phyloP scores from a whole-genome alignment of 2,888 invertebrate species.

The Dichetophora obliterata region DNA sequence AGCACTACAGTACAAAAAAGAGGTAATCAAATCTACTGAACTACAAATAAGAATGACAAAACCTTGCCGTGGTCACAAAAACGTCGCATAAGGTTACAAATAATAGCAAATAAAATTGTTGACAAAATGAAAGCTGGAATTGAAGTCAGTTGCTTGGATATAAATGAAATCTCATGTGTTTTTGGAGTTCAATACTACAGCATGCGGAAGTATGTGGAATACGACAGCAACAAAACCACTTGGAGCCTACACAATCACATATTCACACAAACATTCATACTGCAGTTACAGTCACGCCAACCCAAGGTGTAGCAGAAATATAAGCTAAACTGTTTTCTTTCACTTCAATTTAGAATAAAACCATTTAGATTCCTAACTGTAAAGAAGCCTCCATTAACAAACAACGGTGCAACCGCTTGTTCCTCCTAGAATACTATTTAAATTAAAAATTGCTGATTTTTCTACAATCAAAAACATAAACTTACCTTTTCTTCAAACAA shows the following conservation, averaged over 20 bases:
- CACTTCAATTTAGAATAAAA: not conserved
- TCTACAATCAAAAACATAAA: not conserved
- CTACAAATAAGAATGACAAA: not conserved
- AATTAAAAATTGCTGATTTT: not conserved
- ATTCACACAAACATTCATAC: not conserved
- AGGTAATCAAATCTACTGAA: slow-evolving; percentile 11
- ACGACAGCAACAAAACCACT: not conserved
- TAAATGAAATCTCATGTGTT: slow-evolving; percentile 11
- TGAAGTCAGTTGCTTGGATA: not conserved
- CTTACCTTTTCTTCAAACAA: slow-evolving; percentile 20
- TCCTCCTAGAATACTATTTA: not conserved
- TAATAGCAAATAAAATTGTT: not conserved
- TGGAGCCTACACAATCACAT: not conserved
- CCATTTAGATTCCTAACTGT: slow-evolving; percentile 1
- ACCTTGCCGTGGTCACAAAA: not conserved
- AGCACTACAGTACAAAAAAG: not conserved
- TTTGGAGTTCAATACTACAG: not conserved
- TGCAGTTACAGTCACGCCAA: not conserved
- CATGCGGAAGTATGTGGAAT: not conserved
- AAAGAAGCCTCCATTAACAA: not conserved
- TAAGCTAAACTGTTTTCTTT: not conserved
- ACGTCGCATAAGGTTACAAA: not conserved
- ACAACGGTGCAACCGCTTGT: not conserved
- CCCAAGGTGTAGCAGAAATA: not conserved
- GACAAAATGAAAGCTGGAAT: slow-evolving; percentile 12